These are phyloP conservation scores for Edolisoma coerulescens DNA, from an alignment of 2,113 vertebrate genomes.

Conservation along the genomic window DNA sequence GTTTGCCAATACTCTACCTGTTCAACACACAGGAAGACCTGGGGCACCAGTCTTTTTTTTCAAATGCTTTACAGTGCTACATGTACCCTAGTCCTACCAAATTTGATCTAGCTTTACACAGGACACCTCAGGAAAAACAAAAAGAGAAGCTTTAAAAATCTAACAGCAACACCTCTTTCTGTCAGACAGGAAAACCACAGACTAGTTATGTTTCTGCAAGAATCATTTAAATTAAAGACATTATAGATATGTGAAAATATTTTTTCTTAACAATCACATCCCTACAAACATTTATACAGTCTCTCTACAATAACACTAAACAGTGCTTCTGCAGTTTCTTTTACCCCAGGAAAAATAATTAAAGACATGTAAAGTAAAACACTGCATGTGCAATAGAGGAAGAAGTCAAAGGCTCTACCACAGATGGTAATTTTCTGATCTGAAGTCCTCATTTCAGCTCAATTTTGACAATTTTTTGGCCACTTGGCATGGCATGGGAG, in stretches of 20 bases:
- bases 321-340: not conserved
- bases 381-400: not conserved
- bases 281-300: not conserved
- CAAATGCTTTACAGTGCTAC: not conserved
- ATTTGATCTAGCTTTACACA: not conserved
- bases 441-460: not conserved
- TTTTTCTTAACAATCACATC: not conserved
- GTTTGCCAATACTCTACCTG: not conserved
- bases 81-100: not conserved
- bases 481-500: not conserved
- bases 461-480: not conserved
- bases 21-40: not conserved
- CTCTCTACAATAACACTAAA: not conserved
- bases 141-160: not conserved
- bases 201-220: not conserved
- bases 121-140: not conserved
- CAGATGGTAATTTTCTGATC: not conserved
- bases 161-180: not conserved
- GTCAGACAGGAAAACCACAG: not conserved
- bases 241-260: not conserved
- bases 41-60: not conserved
- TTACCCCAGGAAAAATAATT: not conserved
- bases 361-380: not conserved
- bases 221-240: not conserved
- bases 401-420: not conserved